Conservation (phyloP, 2,888 invertebrate species). For the Lymantria monacha region DNA sequence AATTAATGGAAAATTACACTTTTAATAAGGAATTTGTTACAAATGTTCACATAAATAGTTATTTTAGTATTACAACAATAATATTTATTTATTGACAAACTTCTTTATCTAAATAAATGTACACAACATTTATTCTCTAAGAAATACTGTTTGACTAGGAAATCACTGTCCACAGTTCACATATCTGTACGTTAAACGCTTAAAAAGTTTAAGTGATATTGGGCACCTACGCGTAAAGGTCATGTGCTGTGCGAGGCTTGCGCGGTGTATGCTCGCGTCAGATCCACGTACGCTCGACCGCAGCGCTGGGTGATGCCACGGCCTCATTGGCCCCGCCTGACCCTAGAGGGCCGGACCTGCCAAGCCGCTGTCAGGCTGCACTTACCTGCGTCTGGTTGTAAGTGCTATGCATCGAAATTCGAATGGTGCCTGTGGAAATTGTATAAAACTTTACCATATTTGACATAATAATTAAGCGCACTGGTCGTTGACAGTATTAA, state of each 20-base stretch:
- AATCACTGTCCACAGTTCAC: slow-evolving; percentile 4
- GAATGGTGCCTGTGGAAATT: slow-evolving; percentile 64
- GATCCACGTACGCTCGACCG: slow-evolving; percentile 35
- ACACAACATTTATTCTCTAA: background rate
- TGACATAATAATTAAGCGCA: background rate
- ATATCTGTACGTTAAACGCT: slow-evolving; percentile 15
- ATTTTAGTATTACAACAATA: slow-evolving; percentile 1
- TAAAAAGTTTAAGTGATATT: slow-evolving; percentile 2
- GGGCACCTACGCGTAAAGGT: slow-evolving; percentile 60
- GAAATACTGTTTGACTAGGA: slow-evolving; percentile 9
- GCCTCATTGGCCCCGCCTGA: slow-evolving; percentile 30
- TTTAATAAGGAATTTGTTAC: background rate
- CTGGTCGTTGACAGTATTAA: slow-evolving; percentile 17
- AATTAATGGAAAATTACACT: background rate
- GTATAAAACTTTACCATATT: background rate
- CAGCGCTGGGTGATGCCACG: slow-evolving; percentile 1
- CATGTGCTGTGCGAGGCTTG: slow-evolving; percentile 61
- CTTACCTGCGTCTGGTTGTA: slow-evolving; percentile 71
- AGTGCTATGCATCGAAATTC: slow-evolving; percentile 76
- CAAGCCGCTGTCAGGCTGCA: slow-evolving; percentile 68
- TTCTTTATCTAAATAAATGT: background rate
- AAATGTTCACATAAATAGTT: background rate
- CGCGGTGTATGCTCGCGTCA: slow-evolving; percentile 37
- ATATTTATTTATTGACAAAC: background rate
- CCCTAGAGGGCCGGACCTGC: slow-evolving; percentile 47